Evolutionary conservation across 2,797 vertebrate species (phyloP).

Genomic region (Esox masquinongy): DNA sequence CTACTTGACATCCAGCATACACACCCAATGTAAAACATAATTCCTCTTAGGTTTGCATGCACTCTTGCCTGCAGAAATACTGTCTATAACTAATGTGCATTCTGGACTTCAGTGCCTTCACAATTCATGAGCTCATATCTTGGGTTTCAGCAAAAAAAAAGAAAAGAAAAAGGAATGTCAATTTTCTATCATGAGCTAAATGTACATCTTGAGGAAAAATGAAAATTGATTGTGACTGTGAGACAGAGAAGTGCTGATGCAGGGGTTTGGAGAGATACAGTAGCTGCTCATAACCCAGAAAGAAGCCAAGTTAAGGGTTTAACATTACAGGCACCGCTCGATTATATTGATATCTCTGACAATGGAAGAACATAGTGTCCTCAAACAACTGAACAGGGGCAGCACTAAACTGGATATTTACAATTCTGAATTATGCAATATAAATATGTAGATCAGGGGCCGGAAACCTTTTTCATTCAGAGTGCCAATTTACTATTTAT

Average conservation of each 20-base stretch:
- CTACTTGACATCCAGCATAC: not conserved
- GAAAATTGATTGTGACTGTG: conserved; percentile 30
- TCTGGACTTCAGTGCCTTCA: not conserved
- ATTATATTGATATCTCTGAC: conserved; percentile 57
- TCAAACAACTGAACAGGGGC: conserved; percentile 23
- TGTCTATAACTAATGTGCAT: conserved; percentile 2
- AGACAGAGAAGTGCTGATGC: conserved; percentile 40
- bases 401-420: conserved; percentile 22
- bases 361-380: conserved; percentile 37
- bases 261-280: conserved; percentile 34
- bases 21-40: not conserved
- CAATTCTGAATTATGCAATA: conserved; percentile 28
- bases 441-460: conserved; percentile 6
- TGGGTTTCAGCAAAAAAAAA: conserved; percentile 17
- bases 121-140: conserved; percentile 10
- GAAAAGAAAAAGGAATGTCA: conserved; percentile 17
- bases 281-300: conserved; percentile 43
- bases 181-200: conserved; percentile 7
- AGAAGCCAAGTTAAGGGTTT: conserved; percentile 27
- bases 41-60: conserved; percentile 12
- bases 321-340: conserved; percentile 36
- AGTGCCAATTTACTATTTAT: too few relatives aligned
- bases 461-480: too few relatives aligned
- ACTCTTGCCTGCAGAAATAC: conserved; percentile 5
- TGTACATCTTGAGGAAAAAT: conserved; percentile 15